These are phyloP conservation scores for Plestiodon gilberti DNA, from an alignment of 2,113 vertebrate species.

Conservation along the genomic window DNA sequence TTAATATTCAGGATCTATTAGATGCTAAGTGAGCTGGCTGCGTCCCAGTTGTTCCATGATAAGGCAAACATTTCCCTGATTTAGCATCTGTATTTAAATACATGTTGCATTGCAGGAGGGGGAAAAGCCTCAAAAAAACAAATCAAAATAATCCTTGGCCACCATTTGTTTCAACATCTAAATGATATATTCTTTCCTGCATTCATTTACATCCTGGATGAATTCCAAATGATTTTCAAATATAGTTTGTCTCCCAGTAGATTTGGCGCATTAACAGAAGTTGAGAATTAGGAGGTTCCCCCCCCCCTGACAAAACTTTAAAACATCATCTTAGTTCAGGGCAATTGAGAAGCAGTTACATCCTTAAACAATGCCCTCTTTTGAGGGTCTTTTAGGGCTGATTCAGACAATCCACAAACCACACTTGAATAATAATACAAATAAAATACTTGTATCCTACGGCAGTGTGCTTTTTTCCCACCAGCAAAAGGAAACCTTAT, in stretches of 20 bases:
- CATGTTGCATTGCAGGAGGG: neutral
- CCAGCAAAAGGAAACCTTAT: too few species aligned
- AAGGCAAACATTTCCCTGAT: neutral
- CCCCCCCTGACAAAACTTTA: neutral
- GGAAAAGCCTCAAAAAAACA: neutral
- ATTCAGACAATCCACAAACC: too few species aligned
- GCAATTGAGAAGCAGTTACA: neutral
- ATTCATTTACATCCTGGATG: neutral
- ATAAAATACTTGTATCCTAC: too few species aligned
- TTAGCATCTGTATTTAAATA: constrained; percentile 1
- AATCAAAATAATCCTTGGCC: neutral
- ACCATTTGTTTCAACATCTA: neutral
- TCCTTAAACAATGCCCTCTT: neutral
- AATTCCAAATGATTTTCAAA: neutral
- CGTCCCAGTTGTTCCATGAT: neutral
- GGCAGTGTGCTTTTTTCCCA: too few species aligned
- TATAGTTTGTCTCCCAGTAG: neutral
- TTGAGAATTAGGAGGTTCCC: neutral
- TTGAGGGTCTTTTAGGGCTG: neutral
- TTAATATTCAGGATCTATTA: neutral
- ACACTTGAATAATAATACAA: too few species aligned
- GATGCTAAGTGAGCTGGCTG: neutral
- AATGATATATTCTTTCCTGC: neutral
- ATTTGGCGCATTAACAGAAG: neutral
- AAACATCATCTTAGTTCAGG: neutral